Percentiles rank a stretch among this genome's conserved stretches.
phyloP scores from a whole-genome alignment of 2,888 invertebrate species.

The Hipparchia sbordonii region DNA sequence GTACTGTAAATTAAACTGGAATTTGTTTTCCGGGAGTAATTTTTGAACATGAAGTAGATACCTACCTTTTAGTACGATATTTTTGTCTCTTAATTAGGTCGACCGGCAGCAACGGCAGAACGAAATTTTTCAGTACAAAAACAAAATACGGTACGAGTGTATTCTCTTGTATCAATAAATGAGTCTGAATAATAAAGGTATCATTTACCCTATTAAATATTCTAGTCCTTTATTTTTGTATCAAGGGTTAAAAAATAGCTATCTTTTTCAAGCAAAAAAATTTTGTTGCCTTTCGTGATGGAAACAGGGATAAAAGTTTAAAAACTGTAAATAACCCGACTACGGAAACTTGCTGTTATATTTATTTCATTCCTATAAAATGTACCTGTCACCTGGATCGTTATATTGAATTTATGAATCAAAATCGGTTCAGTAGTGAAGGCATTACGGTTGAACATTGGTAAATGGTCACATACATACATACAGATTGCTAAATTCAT shows the following conservation, averaged over 20 bases:
- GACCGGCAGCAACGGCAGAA: conserved; percentile 6
- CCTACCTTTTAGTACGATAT: conserved; percentile 18
- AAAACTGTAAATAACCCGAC: too few species aligned
- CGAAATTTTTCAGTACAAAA: conserved; percentile 30
- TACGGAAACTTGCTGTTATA: too few species aligned
- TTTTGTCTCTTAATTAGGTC: conserved; percentile 15
- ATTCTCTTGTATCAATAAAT: conserved; percentile 37
- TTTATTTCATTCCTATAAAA: too few species aligned
- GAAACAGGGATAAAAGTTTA: too few species aligned
- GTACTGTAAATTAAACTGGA: conserved; percentile 32
- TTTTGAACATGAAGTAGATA: conserved; percentile 23
- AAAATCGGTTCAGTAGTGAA: too few species aligned
- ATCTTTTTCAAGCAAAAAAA: background rate
- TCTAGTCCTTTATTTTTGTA: conserved; percentile 32
- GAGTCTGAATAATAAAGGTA: conserved; percentile 33
- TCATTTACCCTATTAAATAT: conserved; percentile 33
- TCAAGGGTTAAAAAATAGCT: background rate
- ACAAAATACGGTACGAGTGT: conserved; percentile 29
- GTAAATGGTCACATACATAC: too few species aligned
- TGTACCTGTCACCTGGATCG: too few species aligned
- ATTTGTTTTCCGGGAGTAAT: conserved; percentile 29
- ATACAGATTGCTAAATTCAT: too few species aligned
- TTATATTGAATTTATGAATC: too few species aligned
- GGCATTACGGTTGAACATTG: too few species aligned
- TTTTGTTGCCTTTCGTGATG: background rate